Conservation (phyloP, 2,797 vertebrate species). For the Limnodromus scolopaceus region DNA sequence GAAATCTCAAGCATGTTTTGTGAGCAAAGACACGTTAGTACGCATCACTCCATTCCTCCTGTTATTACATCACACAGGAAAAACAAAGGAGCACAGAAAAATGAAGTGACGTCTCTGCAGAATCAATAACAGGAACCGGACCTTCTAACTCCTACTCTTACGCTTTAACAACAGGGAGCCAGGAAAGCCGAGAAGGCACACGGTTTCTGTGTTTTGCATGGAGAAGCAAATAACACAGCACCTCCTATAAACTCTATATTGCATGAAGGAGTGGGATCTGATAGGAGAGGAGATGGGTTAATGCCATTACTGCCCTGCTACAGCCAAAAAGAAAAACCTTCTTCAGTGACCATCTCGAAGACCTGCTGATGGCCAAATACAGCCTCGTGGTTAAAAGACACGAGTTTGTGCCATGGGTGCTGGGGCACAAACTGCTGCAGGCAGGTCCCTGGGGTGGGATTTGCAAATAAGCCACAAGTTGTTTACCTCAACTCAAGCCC, state of each 20-base stretch:
- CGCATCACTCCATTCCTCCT: background rate
- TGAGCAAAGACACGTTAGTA: background rate
- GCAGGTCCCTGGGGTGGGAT: background rate
- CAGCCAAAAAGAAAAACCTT: background rate
- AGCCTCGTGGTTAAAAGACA: background rate
- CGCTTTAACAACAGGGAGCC: fast-evolving
- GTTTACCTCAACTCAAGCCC: background rate
- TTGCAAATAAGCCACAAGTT: background rate
- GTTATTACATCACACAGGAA: background rate
- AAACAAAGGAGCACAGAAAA: background rate
- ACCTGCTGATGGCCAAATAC: background rate
- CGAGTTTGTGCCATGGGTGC: background rate
- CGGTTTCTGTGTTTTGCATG: background rate
- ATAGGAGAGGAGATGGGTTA: background rate
- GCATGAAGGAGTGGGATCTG: background rate
- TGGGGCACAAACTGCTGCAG: background rate
- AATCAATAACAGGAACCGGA: background rate
- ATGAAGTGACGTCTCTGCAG: background rate
- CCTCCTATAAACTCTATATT: background rate
- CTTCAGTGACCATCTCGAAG: background rate
- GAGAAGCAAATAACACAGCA: background rate
- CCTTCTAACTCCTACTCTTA: background rate
- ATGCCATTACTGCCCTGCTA: background rate
- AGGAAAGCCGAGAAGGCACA: background rate
- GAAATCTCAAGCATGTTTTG: background rate